These are phyloP conservation scores for Siphamia tubifer DNA, from an alignment of 2,113 vertebrate genomes.

Conservation along the genomic window DNA sequence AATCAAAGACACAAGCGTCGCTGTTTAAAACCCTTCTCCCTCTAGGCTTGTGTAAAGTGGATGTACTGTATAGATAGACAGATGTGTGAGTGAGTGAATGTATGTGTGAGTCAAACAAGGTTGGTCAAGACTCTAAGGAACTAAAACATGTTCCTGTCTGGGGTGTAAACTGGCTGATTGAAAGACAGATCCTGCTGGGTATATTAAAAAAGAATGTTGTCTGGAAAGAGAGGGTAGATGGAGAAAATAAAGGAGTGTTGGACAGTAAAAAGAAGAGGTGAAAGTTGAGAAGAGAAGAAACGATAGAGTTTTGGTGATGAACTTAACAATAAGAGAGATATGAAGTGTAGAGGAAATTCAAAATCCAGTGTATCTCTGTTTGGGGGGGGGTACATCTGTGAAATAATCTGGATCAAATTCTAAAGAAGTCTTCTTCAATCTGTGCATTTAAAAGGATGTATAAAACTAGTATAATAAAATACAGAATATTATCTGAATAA, in stretches of 20 bases:
- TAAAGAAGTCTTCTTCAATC: too few species aligned
- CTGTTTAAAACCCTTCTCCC: background rate
- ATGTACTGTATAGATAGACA: background rate
- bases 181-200: background rate
- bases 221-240: background rate
- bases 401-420: too few species aligned
- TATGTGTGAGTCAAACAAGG: too few species aligned
- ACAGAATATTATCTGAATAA: too few species aligned
- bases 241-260: background rate
- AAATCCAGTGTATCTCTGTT: too few species aligned
- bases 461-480: too few species aligned
- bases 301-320: too few species aligned
- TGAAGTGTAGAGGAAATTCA: too few species aligned
- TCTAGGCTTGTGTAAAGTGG: background rate
- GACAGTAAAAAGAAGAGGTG: background rate
- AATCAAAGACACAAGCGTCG: background rate
- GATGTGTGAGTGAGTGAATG: background rate
- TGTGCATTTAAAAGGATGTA: too few species aligned
- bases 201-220: background rate
- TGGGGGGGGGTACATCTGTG: too few species aligned
- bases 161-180: constrained; percentile 17
- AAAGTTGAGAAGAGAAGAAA: too few species aligned
- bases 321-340: too few species aligned
- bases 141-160: background rate
- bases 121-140: constrained; percentile 3